A percentile compares a stretch with the other conserved stretches of the same genome.
Evolutionary conservation across 92 coral and sea anemone genomes (phyloP).

Genomic region (Palythoa grandis): DNA sequence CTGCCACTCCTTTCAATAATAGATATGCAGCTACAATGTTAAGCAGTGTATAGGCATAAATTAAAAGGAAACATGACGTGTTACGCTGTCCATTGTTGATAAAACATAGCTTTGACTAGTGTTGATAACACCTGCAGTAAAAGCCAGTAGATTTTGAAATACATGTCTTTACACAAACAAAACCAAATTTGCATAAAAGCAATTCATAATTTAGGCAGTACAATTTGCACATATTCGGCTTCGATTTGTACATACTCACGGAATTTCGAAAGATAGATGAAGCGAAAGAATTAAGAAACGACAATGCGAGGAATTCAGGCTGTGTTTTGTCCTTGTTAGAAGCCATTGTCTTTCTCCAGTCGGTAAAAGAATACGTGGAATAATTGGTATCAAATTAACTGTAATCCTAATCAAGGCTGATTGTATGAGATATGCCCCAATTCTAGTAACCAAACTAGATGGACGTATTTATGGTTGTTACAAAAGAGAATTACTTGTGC

Average conservation of each 20-base stretch:
- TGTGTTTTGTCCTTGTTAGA: constrained; percentile 4
- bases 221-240: no score
- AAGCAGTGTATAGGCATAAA: neutral
- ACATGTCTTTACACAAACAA: constrained; percentile 4
- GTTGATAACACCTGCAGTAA: constrained; percentile 43
- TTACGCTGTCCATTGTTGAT: constrained; percentile 2
- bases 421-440: neutral
- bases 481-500: neutral
- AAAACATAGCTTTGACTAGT: neutral
- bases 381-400: constrained; percentile 8
- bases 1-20: constrained; percentile 24
- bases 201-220: neutral
- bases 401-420: neutral
- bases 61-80: constrained; percentile 31
- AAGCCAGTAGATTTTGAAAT: constrained; percentile 6
- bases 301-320: neutral
- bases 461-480: neutral
- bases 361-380: neutral
- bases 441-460: neutral
- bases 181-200: neutral
- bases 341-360: constrained; percentile 2
- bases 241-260: neutral
- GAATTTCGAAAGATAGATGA: neutral
- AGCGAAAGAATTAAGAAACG: neutral
- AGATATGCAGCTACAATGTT: neutral